phyloP scores from a whole-genome alignment of 2,797 vertebrate species.

The Notamacropus eugenii region DNA sequence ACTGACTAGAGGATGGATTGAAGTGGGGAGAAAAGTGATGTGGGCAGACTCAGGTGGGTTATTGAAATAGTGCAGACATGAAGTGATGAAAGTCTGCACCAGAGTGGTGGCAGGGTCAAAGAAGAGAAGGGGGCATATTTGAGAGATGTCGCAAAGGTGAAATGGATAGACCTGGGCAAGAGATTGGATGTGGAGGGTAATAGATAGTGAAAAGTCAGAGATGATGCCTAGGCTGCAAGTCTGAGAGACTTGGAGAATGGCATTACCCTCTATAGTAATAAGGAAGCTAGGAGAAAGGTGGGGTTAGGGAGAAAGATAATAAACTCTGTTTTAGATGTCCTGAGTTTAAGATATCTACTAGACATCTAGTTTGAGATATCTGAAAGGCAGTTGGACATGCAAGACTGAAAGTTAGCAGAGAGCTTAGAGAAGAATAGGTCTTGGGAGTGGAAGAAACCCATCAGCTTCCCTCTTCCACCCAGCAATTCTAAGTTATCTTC shows the following conservation, averaged over 20 bases:
- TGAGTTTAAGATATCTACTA: background rate
- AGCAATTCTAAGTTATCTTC: background rate
- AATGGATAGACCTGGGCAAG: background rate
- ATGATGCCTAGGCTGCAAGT: background rate
- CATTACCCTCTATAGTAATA: background rate
- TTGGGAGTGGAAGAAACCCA: background rate
- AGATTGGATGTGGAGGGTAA: background rate
- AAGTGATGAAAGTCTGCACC: background rate
- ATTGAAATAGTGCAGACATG: background rate
- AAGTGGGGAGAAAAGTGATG: background rate
- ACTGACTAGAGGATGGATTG: background rate
- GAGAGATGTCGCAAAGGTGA: background rate
- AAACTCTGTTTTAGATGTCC: background rate
- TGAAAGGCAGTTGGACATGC: background rate
- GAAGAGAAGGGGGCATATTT: too few relatives aligned
- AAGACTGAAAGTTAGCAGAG: background rate
- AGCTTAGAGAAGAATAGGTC: background rate
- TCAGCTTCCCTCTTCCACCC: background rate
- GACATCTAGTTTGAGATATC: background rate
- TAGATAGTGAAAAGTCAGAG: background rate
- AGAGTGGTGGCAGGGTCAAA: too few relatives aligned
- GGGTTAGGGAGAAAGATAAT: too few relatives aligned
- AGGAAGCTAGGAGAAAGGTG: background rate
- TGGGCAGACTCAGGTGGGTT: background rate
- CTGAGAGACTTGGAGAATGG: background rate